Evolutionary conservation across 2,113 vertebrate genomes (phyloP).

Genomic region (Coptodon rendalli): DNA sequence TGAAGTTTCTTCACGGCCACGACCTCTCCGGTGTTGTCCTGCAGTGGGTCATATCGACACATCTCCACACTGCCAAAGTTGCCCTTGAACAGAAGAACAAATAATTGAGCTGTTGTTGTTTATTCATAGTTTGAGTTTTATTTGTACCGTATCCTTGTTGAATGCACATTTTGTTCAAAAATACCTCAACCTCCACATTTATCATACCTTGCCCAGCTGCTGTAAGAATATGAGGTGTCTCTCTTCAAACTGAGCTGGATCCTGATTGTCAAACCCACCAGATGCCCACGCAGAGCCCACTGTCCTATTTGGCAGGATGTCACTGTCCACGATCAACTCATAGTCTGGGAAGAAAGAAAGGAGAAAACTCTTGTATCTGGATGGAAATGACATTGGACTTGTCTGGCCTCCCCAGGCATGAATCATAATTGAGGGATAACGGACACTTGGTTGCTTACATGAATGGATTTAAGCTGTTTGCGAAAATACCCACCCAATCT

Average conservation of each 20-base stretch:
- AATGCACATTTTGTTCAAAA: not conserved
- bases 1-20: constrained; percentile 98
- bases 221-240: constrained; percentile 95
- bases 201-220: constrained; percentile 87
- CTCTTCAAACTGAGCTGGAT: constrained; percentile 92
- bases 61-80: constrained; percentile 99
- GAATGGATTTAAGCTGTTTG: not conserved
- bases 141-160: not conserved
- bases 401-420: not conserved
- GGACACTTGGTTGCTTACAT: not conserved
- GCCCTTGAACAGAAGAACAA: constrained; percentile 70
- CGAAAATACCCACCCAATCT: not conserved
- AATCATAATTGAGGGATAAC: not conserved
- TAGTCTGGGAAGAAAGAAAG: constrained; percentile 76
- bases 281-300: constrained; percentile 72
- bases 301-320: constrained; percentile 84
- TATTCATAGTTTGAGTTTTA: not conserved
- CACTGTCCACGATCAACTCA: constrained; percentile 86
- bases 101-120: not conserved
- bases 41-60: constrained; percentile 93
- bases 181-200: not conserved
- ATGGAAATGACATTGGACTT: not conserved
- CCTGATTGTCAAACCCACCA: constrained; percentile 83
- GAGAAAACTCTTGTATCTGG: not conserved
- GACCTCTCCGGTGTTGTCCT: constrained; percentile 95